Evolutionary conservation across 2,888 invertebrate genomes (phyloP).

Genomic region (Agrotis puta): DNA sequence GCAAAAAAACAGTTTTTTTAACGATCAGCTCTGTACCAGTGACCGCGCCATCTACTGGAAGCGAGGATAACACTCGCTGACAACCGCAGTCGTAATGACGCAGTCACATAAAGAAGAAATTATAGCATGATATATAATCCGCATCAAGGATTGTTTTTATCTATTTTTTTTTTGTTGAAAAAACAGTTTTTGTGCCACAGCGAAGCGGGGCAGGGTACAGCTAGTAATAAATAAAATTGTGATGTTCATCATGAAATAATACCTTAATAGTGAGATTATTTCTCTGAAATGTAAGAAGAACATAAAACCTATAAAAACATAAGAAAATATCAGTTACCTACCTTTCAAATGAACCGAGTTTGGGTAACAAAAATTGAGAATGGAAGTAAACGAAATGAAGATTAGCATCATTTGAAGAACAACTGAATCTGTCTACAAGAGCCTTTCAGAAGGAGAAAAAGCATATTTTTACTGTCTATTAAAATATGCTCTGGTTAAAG

Average conservation of each 20-base stretch:
- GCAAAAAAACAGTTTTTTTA: too few relatives aligned
- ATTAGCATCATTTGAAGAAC: slow-evolving; percentile 36
- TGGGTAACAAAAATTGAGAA: slow-evolving; percentile 20
- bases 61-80: too few relatives aligned
- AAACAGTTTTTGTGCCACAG: too few relatives aligned
- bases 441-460: slow-evolving; percentile 17
- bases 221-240: too few relatives aligned
- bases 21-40: too few relatives aligned
- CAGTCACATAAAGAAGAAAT: too few relatives aligned
- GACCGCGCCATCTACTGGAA: too few relatives aligned
- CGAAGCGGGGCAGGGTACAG: too few relatives aligned
- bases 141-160: too few relatives aligned
- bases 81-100: too few relatives aligned
- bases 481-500: slow-evolving; percentile 36
- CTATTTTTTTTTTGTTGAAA: too few relatives aligned
- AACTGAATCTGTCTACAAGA: slow-evolving; percentile 31
- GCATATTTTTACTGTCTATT: slow-evolving; percentile 30
- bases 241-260: slow-evolving; percentile 45
- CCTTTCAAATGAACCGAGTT: slow-evolving; percentile 16
- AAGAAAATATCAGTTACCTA: slow-evolving; percentile 34
- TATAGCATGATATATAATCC: too few relatives aligned
- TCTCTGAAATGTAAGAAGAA: not conserved
- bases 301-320: slow-evolving; percentile 6
- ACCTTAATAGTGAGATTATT: slow-evolving; percentile 24
- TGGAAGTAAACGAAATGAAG: slow-evolving; percentile 29